Conservation (phyloP, 37 sponge, comb jelly and placozoan genomes). For the Dysidea cf. avara region DNA sequence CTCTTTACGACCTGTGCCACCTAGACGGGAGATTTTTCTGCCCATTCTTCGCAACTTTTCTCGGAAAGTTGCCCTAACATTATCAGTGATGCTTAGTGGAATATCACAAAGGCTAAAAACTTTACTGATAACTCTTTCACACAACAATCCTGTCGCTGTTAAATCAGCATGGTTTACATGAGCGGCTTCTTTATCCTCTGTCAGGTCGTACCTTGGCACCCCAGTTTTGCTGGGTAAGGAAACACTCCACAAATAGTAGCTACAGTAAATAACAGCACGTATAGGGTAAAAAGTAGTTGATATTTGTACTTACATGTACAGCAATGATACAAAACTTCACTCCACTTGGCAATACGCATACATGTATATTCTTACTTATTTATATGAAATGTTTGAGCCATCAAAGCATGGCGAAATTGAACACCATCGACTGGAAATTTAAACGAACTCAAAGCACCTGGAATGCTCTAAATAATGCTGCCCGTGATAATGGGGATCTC, state of each 20-base stretch:
- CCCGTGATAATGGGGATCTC: not conserved
- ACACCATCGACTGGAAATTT: not conserved
- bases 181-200: not conserved
- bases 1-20: not conserved
- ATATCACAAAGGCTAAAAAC: conserved; percentile 14
- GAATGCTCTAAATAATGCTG: not conserved
- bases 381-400: no score
- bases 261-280: no score
- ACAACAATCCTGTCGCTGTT: not conserved
- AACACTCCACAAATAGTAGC: conserved; percentile 1
- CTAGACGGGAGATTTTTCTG: not conserved
- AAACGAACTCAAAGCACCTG: not conserved
- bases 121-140: not conserved
- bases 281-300: no score
- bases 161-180: not conserved
- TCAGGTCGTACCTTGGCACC: not conserved
- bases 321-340: no score
- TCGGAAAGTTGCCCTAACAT: not conserved
- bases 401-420: not conserved
- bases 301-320: no score
- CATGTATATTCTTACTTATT: not conserved
- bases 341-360: no score
- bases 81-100: conserved; percentile 8
- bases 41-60: conserved; percentile 27
- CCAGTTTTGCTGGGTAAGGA: not conserved